A percentile compares a stretch with the other conserved stretches of the same genome.
These are phyloP conservation scores for Sepiola atlantica DNA, from an alignment of 2,888 invertebrate species.

Conservation along the genomic window DNA sequence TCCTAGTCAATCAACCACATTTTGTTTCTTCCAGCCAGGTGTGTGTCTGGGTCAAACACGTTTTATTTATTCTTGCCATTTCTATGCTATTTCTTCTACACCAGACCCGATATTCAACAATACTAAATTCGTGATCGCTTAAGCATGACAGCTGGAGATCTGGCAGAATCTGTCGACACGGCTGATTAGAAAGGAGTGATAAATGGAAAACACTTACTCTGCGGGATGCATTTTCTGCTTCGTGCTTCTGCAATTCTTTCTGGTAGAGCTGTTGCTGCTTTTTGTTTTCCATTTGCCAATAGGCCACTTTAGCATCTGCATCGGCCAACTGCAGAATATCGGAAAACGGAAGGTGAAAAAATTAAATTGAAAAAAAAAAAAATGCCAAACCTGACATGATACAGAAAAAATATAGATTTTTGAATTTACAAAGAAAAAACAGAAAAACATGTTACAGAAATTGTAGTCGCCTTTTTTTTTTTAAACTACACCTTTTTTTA, in stretches of 20 bases:
- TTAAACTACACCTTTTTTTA: no score
- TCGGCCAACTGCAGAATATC: constrained; percentile 57
- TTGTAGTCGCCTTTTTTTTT: no score
- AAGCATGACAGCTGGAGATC: no score
- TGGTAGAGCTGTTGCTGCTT: constrained; percentile 64
- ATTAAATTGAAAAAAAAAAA: neutral
- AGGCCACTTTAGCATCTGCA: constrained; percentile 62
- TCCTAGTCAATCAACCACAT: no score
- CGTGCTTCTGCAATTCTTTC: constrained; percentile 60
- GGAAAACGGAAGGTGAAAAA: neutral
- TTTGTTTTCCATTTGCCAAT: constrained; percentile 61
- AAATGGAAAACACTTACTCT: constrained; percentile 13
- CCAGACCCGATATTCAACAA: no score
- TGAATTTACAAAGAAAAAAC: neutral
- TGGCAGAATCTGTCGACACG: no score
- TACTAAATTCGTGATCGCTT: no score
- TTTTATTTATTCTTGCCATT: no score
- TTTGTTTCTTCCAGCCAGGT: no score
- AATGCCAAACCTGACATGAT: neutral
- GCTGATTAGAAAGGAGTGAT: neutral
- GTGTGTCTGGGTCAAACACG: no score
- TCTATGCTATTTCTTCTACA: no score
- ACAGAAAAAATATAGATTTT: neutral
- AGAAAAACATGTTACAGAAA: no score
- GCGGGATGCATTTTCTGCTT: neutral